phyloP scores from a whole-genome alignment of 1,140 invertebrate species.

The Orchesella cincta region DNA sequence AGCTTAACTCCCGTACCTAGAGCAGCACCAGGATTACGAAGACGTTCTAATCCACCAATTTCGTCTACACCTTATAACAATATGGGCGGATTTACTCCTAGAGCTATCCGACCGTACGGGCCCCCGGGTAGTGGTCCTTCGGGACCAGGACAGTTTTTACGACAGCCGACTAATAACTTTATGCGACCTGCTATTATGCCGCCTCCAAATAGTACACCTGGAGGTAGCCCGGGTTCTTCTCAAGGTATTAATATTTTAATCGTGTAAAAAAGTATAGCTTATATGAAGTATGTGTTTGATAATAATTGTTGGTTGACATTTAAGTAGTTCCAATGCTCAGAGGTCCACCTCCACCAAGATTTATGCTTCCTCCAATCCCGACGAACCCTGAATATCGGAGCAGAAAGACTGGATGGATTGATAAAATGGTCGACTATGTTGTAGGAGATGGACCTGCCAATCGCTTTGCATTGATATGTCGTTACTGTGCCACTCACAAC shows the following conservation, averaged over 20 bases:
- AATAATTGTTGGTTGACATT: constrained; percentile 4
- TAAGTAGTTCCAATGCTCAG: not conserved
- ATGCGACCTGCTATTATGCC: constrained; percentile 31
- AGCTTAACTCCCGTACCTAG: constrained; percentile 32
- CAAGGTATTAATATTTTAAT: not conserved
- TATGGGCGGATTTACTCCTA: not conserved
- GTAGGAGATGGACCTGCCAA: constrained; percentile 93
- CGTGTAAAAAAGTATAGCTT: not conserved
- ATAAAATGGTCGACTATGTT: constrained; percentile 89
- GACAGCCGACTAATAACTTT: constrained; percentile 34
- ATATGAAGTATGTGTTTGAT: not conserved
- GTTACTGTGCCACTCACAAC: constrained; percentile 86
- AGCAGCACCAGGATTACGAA: constrained; percentile 31
- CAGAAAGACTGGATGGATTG: constrained; percentile 69
- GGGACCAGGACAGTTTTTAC: constrained; percentile 30
- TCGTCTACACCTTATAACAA: constrained; percentile 23
- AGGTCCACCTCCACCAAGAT: constrained; percentile 12
- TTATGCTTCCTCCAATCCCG: constrained; percentile 45
- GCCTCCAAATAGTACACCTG: not conserved
- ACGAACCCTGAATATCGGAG: constrained; percentile 37
- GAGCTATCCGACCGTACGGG: constrained; percentile 12
- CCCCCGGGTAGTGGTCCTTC: not conserved
- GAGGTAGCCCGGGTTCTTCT: not conserved
- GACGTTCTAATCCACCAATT: constrained; percentile 14
- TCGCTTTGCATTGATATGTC: constrained; percentile 77